A percentile compares a stretch with the other conserved stretches of the same genome.
Evolutionary conservation across 2,797 vertebrate genomes (phyloP).

Genomic region (Neosilurus mollespiculum): DNA sequence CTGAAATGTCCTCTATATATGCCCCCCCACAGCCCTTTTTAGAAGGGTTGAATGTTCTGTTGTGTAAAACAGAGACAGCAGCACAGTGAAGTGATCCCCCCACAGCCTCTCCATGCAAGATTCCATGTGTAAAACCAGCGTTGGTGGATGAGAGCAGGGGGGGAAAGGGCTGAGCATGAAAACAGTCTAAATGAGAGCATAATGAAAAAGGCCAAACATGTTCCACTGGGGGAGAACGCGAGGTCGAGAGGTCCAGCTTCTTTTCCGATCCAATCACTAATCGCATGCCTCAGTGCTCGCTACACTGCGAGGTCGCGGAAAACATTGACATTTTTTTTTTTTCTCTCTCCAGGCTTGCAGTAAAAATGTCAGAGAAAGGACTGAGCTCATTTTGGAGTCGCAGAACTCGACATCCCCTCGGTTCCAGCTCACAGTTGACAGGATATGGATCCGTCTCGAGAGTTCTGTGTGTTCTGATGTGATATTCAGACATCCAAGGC

Average conservation of each 20-base stretch:
- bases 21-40: neutral
- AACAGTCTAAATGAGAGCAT: neutral
- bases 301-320: neutral
- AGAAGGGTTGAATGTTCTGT: neutral
- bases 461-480: neutral
- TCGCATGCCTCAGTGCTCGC: neutral
- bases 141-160: neutral
- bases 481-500: neutral
- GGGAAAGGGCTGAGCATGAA: neutral
- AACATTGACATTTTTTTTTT: neutral
- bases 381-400: neutral
- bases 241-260: slow-evolving; percentile 2
- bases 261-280: neutral
- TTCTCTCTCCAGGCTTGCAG: neutral
- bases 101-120: neutral
- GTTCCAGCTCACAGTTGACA: neutral
- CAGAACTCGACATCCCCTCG: neutral
- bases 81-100: neutral
- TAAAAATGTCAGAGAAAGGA: neutral
- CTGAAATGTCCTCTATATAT: too few relatives aligned
- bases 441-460: neutral
- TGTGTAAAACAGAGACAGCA: neutral
- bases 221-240: neutral
- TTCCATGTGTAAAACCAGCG: neutral
- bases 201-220: neutral